phyloP scores from a whole-genome alignment of 2,888 invertebrate species.

The Loripinus fragilis region DNA sequence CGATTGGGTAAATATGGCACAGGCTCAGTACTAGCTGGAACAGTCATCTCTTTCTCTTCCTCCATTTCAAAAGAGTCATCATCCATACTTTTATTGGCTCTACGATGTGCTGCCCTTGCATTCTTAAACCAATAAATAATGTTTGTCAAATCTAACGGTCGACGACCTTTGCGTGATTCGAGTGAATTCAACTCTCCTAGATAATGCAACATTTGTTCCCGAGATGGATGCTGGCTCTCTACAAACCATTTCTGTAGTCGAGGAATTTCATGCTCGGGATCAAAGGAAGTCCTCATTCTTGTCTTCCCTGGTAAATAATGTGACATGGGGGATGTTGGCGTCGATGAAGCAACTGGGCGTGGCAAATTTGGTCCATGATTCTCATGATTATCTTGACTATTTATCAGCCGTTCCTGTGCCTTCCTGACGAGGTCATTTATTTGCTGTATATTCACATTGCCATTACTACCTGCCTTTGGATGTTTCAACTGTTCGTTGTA shows the following conservation, averaged over 20 bases:
- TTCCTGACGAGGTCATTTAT: conserved; percentile 28
- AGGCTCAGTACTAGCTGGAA: conserved; percentile 27
- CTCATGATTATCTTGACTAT: background rate
- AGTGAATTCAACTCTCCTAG: conserved; percentile 96
- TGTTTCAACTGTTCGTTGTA: conserved; percentile 85
- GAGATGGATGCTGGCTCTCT: conserved; percentile 98
- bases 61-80: conserved; percentile 76
- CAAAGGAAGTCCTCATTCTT: conserved; percentile 98
- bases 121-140: conserved; percentile 96
- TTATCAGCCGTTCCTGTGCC: conserved; percentile 6
- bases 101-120: conserved; percentile 96
- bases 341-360: conserved; percentile 55
- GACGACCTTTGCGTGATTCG: conserved; percentile 92
- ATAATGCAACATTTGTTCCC: conserved; percentile 98
- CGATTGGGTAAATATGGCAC: conserved; percentile 80
- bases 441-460: conserved; percentile 54
- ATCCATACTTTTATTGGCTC: conserved; percentile 85
- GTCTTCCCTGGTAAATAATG: conserved; percentile 74
- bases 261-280: conserved; percentile 97
- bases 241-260: conserved; percentile 98
- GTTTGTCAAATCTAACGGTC: conserved; percentile 97
- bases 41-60: conserved; percentile 61
- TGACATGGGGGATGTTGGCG: conserved; percentile 50
- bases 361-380: conserved; percentile 18
- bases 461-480: conserved; percentile 45